Evolutionary conservation across 1,140 invertebrate genomes (phyloP).

Genomic region (Cydia amplana): DNA sequence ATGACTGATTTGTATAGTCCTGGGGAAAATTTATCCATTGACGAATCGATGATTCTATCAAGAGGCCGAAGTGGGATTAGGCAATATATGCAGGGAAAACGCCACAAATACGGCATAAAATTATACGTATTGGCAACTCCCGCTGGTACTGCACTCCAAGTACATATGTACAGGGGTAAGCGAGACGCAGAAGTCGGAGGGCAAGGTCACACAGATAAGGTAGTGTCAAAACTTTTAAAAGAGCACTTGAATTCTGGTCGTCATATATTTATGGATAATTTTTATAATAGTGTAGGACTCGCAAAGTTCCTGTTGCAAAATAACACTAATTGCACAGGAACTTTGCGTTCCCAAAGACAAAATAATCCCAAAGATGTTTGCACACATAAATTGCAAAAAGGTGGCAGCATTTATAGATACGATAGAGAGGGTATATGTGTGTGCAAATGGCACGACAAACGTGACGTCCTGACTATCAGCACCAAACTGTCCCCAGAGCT

Average conservation of each 20-base stretch:
- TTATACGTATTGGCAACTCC: too few relatives aligned
- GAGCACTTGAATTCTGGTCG: background rate
- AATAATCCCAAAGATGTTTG: background rate
- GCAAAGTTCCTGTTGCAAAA: background rate
- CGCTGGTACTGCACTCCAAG: too few relatives aligned
- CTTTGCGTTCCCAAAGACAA: slow-evolving; percentile 3
- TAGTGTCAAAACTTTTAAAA: background rate
- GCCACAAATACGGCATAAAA: too few relatives aligned
- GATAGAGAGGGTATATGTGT: background rate
- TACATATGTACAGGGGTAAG: too few relatives aligned
- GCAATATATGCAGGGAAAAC: too few relatives aligned
- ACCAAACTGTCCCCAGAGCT: slow-evolving; percentile 23
- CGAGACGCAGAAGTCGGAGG: too few relatives aligned
- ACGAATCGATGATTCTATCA: too few relatives aligned
- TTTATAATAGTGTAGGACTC: slow-evolving; percentile 8
- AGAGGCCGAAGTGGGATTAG: too few relatives aligned
- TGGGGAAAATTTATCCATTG: too few relatives aligned
- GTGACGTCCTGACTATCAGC: slow-evolving; percentile 28
- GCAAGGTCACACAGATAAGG: slow-evolving; percentile 14
- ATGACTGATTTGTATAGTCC: too few relatives aligned
- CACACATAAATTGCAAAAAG: slow-evolving; percentile 1
- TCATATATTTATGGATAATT: slow-evolving; percentile 13
- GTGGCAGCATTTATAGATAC: slow-evolving; percentile 23
- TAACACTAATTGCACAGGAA: background rate
- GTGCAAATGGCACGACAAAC: slow-evolving; percentile 19